Evolutionary conservation across 2,113 vertebrate genomes (phyloP).

Genomic region (Myiagra hebetior): DNA sequence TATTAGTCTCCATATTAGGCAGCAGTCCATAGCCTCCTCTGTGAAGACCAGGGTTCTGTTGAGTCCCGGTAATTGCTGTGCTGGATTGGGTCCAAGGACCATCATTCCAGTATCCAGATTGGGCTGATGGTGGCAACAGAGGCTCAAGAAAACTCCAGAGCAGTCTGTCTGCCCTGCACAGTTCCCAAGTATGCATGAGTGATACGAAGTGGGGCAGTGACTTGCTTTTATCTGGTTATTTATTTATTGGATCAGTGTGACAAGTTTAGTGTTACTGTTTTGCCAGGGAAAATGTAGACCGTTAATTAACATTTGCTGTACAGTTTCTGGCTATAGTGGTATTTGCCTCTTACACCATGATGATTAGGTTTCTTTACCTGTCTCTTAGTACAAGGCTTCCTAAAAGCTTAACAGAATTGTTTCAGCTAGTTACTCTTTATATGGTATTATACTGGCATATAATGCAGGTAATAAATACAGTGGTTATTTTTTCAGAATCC

Average conservation of each 20-base stretch:
- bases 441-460: neutral
- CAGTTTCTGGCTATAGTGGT: neutral
- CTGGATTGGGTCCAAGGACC: neutral
- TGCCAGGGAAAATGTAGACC: neutral
- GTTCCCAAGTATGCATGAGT: neutral
- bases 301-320: neutral
- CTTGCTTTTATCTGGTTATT: neutral
- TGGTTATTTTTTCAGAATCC: neutral
- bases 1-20: neutral
- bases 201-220: neutral
- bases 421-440: neutral
- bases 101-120: neutral
- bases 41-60: neutral
- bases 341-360: neutral
- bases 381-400: neutral
- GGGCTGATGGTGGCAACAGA: constrained; percentile 17
- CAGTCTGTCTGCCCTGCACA: neutral
- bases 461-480: neutral
- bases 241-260: neutral
- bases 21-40: neutral
- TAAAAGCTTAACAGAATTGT: neutral
- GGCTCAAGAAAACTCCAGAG: neutral
- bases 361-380: neutral
- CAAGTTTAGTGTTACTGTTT: neutral
- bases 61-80: neutral